phyloP scores from a whole-genome alignment of 30 jellyfish, hydroid and myxozoan species.

The Rhopilema esculentum region DNA sequence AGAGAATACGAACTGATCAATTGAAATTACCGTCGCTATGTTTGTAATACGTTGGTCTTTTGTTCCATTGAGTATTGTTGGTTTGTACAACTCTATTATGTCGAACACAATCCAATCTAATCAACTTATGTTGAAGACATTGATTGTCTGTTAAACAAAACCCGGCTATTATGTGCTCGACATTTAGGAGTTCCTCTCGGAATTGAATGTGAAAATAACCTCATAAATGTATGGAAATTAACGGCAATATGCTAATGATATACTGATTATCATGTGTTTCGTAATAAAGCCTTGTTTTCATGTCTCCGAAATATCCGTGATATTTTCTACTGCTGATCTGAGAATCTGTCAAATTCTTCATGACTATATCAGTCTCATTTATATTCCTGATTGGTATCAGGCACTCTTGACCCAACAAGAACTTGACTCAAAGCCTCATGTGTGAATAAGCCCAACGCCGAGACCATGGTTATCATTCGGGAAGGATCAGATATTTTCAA shows the following conservation, averaged over 20 bases:
- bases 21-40: conserved; percentile 2
- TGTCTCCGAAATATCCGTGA: too few species aligned
- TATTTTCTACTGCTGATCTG: too few species aligned
- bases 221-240: background rate
- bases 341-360: too few species aligned
- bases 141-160: background rate
- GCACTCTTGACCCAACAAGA: too few species aligned
- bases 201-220: background rate
- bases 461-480: too few species aligned
- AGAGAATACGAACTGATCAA: background rate
- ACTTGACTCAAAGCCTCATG: too few species aligned
- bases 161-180: background rate
- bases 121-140: conserved; percentile 2
- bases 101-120: background rate
- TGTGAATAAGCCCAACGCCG: too few species aligned
- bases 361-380: too few species aligned
- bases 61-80: background rate
- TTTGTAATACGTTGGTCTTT: conserved; percentile 18
- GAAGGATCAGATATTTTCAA: too few species aligned
- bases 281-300: too few species aligned
- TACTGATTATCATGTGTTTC: background rate
- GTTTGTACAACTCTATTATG: conserved; percentile 10
- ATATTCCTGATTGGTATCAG: too few species aligned
- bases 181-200: background rate
- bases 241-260: background rate